Conservation (phyloP, 2,113 vertebrate genomes). For the Axis porcinus region DNA sequence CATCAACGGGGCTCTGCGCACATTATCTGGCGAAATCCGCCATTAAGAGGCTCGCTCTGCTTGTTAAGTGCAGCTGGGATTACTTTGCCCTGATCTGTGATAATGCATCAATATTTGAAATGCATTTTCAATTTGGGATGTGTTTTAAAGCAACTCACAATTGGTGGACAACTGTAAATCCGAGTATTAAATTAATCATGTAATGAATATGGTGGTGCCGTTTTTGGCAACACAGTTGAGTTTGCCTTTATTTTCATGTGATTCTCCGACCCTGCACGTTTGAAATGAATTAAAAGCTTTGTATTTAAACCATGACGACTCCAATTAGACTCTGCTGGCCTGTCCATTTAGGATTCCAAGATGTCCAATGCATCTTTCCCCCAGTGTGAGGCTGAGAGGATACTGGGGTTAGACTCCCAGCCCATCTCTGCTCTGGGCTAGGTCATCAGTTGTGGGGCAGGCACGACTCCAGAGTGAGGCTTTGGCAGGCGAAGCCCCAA, state of each 20-base stretch:
- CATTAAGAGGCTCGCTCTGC: fast-evolving
- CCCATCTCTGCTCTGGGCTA: fast-evolving
- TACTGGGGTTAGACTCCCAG: fast-evolving
- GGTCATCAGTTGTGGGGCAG: fast-evolving
- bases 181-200: fast-evolving
- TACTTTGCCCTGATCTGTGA: fast-evolving
- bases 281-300: background rate
- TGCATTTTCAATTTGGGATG: background rate
- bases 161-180: background rate
- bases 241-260: background rate
- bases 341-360: fast-evolving
- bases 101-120: background rate
- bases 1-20: fast-evolving
- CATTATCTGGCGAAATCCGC: background rate
- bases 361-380: fast-evolving
- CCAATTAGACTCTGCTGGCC: fast-evolving
- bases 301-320: background rate
- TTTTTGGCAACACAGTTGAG: no score
- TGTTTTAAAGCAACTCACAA: background rate
- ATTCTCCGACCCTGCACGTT: background rate
- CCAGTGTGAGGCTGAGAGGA: fast-evolving
- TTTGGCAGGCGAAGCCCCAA: fast-evolving
- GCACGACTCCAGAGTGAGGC: fast-evolving
- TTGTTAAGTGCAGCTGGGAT: background rate
- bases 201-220: background rate